phyloP scores from a whole-genome alignment of 1,140 invertebrate genomes.

The Cyphomyrmex costatus region DNA sequence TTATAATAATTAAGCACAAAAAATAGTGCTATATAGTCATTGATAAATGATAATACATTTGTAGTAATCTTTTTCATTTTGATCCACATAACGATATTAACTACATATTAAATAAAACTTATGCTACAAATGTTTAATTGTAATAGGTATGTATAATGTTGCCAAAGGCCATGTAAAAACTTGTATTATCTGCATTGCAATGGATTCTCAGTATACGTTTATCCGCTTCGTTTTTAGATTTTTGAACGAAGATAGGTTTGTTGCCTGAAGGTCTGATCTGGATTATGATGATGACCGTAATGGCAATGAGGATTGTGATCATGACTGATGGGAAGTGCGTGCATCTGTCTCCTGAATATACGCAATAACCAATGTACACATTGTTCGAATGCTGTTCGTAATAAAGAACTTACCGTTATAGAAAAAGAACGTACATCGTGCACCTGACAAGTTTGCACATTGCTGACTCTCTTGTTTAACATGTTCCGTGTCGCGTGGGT shows the following conservation, averaged over 20 bases:
- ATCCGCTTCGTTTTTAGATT: conserved; percentile 70
- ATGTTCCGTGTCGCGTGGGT: no score
- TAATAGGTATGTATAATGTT: conserved; percentile 44
- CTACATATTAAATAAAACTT: conserved; percentile 6
- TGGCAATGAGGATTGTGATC: conserved; percentile 62
- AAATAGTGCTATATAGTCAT: background rate
- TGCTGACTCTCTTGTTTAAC: background rate
- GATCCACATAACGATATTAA: background rate
- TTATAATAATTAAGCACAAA: background rate
- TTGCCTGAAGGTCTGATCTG: conserved; percentile 71
- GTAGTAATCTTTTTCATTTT: background rate
- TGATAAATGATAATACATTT: background rate
- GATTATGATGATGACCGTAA: conserved; percentile 70
- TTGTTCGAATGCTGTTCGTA: conserved; percentile 38
- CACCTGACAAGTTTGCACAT: conserved; percentile 4
- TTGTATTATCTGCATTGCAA: conserved; percentile 65
- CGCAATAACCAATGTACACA: conserved; percentile 62
- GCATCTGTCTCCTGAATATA: conserved; percentile 65
- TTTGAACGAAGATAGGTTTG: conserved; percentile 57
- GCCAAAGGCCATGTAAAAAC: conserved; percentile 9
- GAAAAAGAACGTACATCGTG: background rate
- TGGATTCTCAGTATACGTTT: conserved; percentile 67
- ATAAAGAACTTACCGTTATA: conserved; percentile 7
- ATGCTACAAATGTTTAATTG: conserved; percentile 5
- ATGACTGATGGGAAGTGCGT: conserved; percentile 66